Base-by-base conservation (phyloP, 2,797 vertebrate species). In the Yasuhikotakia modesta region DNA sequence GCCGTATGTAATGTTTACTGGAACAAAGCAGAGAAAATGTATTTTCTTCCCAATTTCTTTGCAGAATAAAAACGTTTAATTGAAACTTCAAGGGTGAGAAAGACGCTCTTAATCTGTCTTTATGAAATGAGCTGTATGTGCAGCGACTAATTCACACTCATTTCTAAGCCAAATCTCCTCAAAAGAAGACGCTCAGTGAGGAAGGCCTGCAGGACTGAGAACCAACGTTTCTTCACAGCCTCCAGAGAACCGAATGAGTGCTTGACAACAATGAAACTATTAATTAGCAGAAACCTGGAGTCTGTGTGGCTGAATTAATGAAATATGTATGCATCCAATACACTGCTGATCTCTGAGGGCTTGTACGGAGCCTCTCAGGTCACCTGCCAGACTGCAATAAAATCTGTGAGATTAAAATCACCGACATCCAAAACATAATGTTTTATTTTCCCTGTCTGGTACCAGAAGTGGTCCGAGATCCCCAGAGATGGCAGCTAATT, bases 241-340 rank as follows among this genome's bases (percentile, higher is more conserved):
- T 35, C 48, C 14, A 8, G 66, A 32, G 69, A 81, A 50, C 65
- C 55, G 83, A 66, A 71, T 64, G 79, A 73, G 66, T 21, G 13
- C 67, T 83, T 74, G 82, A 82, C 79, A 85, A 83, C 61, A 45
- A 79, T 85, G 69, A 76, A 83, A 78, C 75, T 43, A 52, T 83
- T 88, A 87, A 91, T 87, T 82, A 87, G 84, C 87, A 75, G 63
- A 80, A 76, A 66, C 76, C n/a, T 68, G 70, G 73, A 82, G 81
- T 81, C 87, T 80, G 80, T 81, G 85, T 82, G 84, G 82, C 75
- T 82, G 87, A 70, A 81, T 78, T 81, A 81, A 87, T 90, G 88
- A 88, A 58, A 88, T 90, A 89, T 89, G 88, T 87, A 90, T 88
- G 83, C 81, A 52, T 83, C 85, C 85, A 82, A 87, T 83, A 82